Evolutionary conservation across 2,888 invertebrate genomes (phyloP).

Genomic region (Hemicrepidius hirtus): DNA sequence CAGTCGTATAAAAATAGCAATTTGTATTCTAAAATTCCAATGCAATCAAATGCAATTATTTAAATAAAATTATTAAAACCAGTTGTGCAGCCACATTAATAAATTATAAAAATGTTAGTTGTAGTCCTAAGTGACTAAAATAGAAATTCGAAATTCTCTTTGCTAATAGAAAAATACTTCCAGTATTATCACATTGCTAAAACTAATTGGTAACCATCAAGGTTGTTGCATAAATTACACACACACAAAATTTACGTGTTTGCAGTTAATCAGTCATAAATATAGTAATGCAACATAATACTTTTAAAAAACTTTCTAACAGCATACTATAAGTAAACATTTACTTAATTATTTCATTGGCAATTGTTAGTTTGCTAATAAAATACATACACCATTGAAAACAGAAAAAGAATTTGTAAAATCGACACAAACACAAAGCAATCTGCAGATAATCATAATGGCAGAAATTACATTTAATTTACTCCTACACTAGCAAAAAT

Average conservation of each 20-base stretch:
- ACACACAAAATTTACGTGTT: slow-evolving; percentile 1
- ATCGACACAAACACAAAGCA: not conserved
- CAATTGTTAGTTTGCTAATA: slow-evolving; percentile 17
- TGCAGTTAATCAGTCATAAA: slow-evolving; percentile 19
- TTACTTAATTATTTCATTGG: slow-evolving; percentile 30
- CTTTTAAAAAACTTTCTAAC: slow-evolving; percentile 3
- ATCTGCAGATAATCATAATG: not conserved
- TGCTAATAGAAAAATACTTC: slow-evolving; percentile 39
- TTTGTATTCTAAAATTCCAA: slow-evolving; percentile 10
- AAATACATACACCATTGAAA: not conserved
- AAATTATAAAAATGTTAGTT: not conserved
- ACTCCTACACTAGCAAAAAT: no score
- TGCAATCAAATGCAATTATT: not conserved
- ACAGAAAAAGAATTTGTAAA: not conserved
- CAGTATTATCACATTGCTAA: slow-evolving; percentile 39
- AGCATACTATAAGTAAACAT: not conserved
- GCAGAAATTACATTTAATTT: not conserved
- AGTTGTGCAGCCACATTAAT: not conserved
- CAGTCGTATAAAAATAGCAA: slow-evolving; percentile 6
- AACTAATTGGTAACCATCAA: slow-evolving; percentile 34
- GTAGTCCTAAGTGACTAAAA: slow-evolving; percentile 18
- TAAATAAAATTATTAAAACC: not conserved
- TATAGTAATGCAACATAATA: slow-evolving; percentile 25
- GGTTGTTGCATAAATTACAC: slow-evolving; percentile 25
- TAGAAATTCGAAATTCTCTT: slow-evolving; percentile 5